Base-by-base conservation (phyloP, 2,797 vertebrate genomes). In the Myiotriccus ornatus region DNA sequence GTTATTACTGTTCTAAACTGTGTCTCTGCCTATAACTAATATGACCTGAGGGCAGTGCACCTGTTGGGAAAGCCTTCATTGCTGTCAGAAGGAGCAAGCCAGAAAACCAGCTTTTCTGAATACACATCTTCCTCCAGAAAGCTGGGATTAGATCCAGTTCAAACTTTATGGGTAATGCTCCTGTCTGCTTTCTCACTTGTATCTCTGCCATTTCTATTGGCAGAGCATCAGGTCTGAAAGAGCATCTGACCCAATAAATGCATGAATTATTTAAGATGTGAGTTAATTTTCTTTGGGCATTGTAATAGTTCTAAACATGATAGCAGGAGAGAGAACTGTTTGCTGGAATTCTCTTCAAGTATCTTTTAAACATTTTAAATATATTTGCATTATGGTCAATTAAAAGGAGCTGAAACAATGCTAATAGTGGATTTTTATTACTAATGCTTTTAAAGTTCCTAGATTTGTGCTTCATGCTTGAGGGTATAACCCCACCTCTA, bases 371-470 rank as follows among this genome's bases (percentile, higher is more conserved):
- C n/a, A 55, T 84, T 91, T 89, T 41, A 32, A 92, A 77, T 50
- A 52, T 93, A 89, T 94, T 95, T 96, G 73, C 62, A 86, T 92
- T 93, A 84, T 39, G 79, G 74, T 88, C 82, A 84, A 89, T 96
- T 95, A 95, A 92, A 93, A 93, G 62, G 32, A 93, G 39, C 87
- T 65, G 62, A 87, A 95, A 94, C 86, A 95, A 95, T 93, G 89
- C 89, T 95, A 93, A 87, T 79, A 81, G 84, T 93, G 79, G 84
- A 93, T 94, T 96, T 95, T 93, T 93, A 53, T 56, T 89, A 60
- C 43, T 96, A 92, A 94, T 93, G 59, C 79, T 93, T 95, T 93
- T 84, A 81, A 92, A 95, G 94, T 88, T 87, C 87, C 89, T 69
- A 81, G 79, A 90, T 93, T 81, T 91, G 76, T 78, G 65, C 87